Percentiles rank a stretch among this genome's conserved stretches.
Evolutionary conservation across 2,888 invertebrate genomes (phyloP).

Genomic region (Stenoptilia bipunctidactyla): DNA sequence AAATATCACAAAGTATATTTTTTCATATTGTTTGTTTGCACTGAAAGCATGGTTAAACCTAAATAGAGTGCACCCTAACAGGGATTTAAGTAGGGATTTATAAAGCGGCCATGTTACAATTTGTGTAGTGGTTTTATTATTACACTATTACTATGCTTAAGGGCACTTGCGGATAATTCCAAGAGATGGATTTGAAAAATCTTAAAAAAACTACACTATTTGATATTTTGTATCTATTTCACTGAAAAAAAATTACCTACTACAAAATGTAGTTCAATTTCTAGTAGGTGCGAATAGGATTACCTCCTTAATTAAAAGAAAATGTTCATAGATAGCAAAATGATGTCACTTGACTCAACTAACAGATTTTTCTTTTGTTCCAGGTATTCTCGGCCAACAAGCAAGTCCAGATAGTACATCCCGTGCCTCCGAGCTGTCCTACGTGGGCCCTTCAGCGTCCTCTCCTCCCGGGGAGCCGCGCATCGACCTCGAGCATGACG

Average conservation of each 20-base stretch:
- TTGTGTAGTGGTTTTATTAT: constrained; percentile 25
- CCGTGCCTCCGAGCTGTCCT: constrained; percentile 83
- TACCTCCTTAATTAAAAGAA: no score
- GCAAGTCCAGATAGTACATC: constrained; percentile 90
- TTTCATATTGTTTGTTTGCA: constrained; percentile 25
- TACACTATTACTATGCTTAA: constrained; percentile 9
- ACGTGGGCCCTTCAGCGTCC: constrained; percentile 50
- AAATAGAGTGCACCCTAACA: constrained; percentile 45
- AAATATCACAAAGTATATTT: constrained; percentile 55
- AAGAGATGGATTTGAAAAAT: no score
- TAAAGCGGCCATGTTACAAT: constrained; percentile 20
- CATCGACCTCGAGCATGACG: constrained; percentile 39
- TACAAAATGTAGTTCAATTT: no score
- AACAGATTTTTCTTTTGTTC: constrained; percentile 24
- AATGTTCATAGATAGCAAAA: no score
- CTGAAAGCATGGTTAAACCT: constrained; percentile 37
- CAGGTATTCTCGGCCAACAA: constrained; percentile 74
- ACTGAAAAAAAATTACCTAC: no score
- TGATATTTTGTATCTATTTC: no score
- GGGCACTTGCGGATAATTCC: no score
- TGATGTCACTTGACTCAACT: background rate
- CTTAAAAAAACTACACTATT: no score
- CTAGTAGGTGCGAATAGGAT: no score
- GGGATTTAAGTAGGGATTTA: constrained; percentile 50
- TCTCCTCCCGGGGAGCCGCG: constrained; percentile 45